Base-by-base conservation (phyloP, 2,888 invertebrate genomes). In the Prosopocoilus inquinatus region DNA sequence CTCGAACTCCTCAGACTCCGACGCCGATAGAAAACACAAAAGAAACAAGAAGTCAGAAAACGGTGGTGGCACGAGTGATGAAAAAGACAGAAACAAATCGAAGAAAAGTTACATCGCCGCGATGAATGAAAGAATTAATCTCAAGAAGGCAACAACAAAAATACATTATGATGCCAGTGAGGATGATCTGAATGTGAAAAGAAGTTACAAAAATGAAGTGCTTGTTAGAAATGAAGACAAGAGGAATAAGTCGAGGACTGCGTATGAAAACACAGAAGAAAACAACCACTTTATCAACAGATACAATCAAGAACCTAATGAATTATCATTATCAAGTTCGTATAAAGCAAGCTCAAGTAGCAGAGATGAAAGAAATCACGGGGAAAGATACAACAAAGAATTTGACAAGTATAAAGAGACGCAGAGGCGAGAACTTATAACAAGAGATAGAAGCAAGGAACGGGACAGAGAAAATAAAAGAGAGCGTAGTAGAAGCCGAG, bases 371-470 rank as follows among this genome's bases (percentile, higher is more conserved):
- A 11, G 12, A 9, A 16, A 41, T 41, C 12, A 11, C 41, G 15
- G 12, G 7, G 38, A 41, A 41, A 41, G 15, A 2, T 41, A 41
- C 12, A 41, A 3, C 9, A 9, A 11, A 15, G 16, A 41, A 13
- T 41, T 16, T 41, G 12, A 41, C 9, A 41, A 41, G 15, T 20
- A 36, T 15, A 12, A 35, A 28, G 16, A 32, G 45, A 45, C 28
- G 11, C 20, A 36, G n/a, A 46, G 32, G 20, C 38, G 12, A 45
- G 28, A 46, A 47, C 13, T 11, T 32, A 43, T 16, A 33, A 28
- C 45, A 2, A 46, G 46, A 28, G 38, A 15, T 36, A 45, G 12
- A 46, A 38, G 52, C 13, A 35, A 9, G 20, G 52, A 52, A 7
- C 15, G 16, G 13, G n/a, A 41, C 15, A 9, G 12, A 41, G 41